Evolutionary conservation across 2,888 invertebrate species (phyloP), one percentile per base, ranked within the genome.

Genomic region (Caenorhabditis imperialis): DNA sequence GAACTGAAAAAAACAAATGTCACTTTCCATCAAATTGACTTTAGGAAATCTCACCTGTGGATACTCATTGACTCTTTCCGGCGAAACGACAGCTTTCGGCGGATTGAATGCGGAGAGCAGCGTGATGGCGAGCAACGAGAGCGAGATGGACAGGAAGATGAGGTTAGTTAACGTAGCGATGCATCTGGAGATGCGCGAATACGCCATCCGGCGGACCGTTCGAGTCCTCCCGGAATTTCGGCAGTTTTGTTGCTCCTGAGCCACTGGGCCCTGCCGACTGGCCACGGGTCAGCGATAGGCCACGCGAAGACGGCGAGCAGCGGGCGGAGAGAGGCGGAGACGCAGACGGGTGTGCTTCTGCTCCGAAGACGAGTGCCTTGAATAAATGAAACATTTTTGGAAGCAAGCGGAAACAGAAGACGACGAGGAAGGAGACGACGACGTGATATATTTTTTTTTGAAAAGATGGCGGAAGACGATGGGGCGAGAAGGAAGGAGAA

Each of bases 21-120:
- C 40, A 40, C 5, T n/a, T 40, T 40, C 16, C n/a, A 3, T 14
- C 10, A 6, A 25, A 33, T 35, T 48, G n/a, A 42, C 20, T 14
- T n/a, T n/a, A 30, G 2, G 23, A 20, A 38, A 6, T 7, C 2
- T n/a, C 27, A 74, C 74, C 69, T 75, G 75, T 40, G 62, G 62
- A 54, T 69, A 70, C n/a, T 62, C 53, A 35, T 48, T 55, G 12
- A 75, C 62, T 48, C 63, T 70, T 20, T 63, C 58, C 5, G 75
- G 75, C 10, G 75, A 50, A 12, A 75, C 63, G 8, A 30, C 44
- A 20, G 69, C 33, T 42, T 51, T 67, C 16, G 75, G 75, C 37
- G 75, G 48, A 55, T 69, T 75, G 45, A 75, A 75, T 14, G 58
- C 62, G 6, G 75, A 53, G 2, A 75, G 53, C n/a, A 70, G 35